Evolutionary conservation across 1,140 invertebrate species (phyloP), one percentile per base, ranked within the genome.

Genomic region (Phymastichus coffea): DNA sequence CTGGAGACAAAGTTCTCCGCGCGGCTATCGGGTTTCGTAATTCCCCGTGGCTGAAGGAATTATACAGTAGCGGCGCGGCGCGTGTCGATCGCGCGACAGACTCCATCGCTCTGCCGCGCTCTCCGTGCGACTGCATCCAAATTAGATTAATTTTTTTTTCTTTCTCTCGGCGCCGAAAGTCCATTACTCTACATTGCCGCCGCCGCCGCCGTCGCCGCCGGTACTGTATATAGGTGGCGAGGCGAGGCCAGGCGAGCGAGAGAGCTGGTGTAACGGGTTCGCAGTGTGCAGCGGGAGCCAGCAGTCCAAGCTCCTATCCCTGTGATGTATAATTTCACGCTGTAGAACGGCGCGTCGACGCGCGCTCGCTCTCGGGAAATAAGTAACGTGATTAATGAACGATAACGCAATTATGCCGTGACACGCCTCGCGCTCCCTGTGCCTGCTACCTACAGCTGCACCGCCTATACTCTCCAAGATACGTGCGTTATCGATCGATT

Each of bases 381-480:
- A 69, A 67, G 59, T 64, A 64, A 63, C 56, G 57, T 69, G 64
- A 67, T 66, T 66, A 66, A 67, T 69, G 66, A 41, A 69, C 58
- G 57, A 67, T 67, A 65, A 69, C 55, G 67, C 65, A 69, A 67
- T 69, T 69, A 67, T 60, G 49, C 44, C 52, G 56, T 67, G 65
- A 69, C 65, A 67, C 58, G 48, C 55, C 52, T 65, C 49, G 63
- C 61, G 63, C 44, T 9, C 30, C 35, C 14, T 10, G 25, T 25
- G 44, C 44, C n/a, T n/a, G n/a, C n/a, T n/a, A n/a, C n/a, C n/a
- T n/a, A n/a, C n/a, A n/a, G n/a, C n/a, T n/a, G n/a, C n/a, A n/a
- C n/a, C n/a, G n/a, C n/a, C n/a, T n/a, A n/a, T n/a, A n/a, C n/a
- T n/a, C n/a, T n/a, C n/a, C n/a, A n/a, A n/a, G n/a, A n/a, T n/a